Base-by-base conservation (phyloP, 1,140 invertebrate species). In the Aphidius ervi region DNA sequence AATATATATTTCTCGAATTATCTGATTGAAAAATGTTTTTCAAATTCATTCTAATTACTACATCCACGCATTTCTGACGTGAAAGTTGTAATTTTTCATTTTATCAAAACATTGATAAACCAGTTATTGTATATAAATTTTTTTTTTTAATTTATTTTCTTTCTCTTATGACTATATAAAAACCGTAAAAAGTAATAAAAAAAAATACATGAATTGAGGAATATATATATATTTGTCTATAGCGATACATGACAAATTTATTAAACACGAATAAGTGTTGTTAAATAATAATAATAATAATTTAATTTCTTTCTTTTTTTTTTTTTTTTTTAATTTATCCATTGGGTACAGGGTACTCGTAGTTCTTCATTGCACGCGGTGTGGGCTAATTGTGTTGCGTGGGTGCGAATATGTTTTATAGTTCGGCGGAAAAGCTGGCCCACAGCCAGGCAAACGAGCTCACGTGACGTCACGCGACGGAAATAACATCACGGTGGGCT, bases 331-430 rank as follows among this genome's bases (percentile, higher is more conserved):
- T n/a, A 46, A 50, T 43, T 42, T 10, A 8, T 37, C 39, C 10
- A 52, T 20, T n/a, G 37, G 9, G 52, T 8, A n/a, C 55, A 43
- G 23, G 45, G 23, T 10, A 45, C 42, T 58, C 9, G 46, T 57
- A 45, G 41, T n/a, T 16, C 40, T 64, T 72, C 68, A 66, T 65
- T 59, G 62, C 67, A 67, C 70, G 58, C 37, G 48, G 52, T 54
- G 52, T 41, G 40, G 69, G 75, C 74, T 78, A 76, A 77, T 76
- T 77, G 74, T 76, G 73, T 75, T 72, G 75, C 75, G 76, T 78
- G 76, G 76, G 76, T 76, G 76, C 71, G 75, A 78, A 78, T 76
- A 77, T 76, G 73, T 74, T 76, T 78, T 78, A 77, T 76, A 77
- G 76, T 78, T 76, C 70, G 74, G 74, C 67, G 68, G 71, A 76